Base-by-base conservation (phyloP, 2,797 vertebrate genomes). In the Adrianichthys oophorus region DNA sequence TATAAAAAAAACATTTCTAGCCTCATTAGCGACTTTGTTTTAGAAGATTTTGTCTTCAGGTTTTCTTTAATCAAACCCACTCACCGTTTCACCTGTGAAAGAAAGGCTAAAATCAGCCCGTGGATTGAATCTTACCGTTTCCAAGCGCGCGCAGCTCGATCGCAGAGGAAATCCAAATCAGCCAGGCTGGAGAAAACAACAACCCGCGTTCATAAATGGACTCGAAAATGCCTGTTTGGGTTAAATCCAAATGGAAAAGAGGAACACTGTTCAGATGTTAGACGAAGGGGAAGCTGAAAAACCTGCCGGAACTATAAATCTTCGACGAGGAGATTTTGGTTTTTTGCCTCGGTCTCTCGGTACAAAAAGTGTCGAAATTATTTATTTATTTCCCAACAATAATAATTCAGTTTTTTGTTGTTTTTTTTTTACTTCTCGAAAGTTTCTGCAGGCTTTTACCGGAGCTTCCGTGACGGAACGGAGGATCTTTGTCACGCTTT, bases 231-330 rank as follows among this genome's bases (percentile, higher is more conserved):
- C 72, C 60, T 67, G 24, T 13, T 4, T 65, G 24, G 42, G 54
- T 78, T 85, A 87, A 84, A 90, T 92, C 90, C 90, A 90, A 72
- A 18, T 45, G 12, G 4, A 43, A 32, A 43, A 41, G 32, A 32
- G 21, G 4, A 21, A 19, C 29, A 80, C 4, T 69, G 77, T 86
- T 78, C 74, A 66, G 41, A 49, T 61, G 56, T 51, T 43, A 42
- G 26, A 69, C 56, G 55, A 32, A 29, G 46, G 37, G 62, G 59
- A 70, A 63, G 68, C 48, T 52, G 53, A 75, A 76, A 54, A 85
- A 90, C 83, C 85, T 75, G 80, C 78, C 67, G 65, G 68, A 82
- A 88, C 76, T 87, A 90, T 78, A 85, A 89, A 87, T 80, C 79
- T 89, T 73, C 62, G 70, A 64, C 32, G 62, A 67, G 68, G 62